A percentile compares a stretch with the other conserved stretches of the same genome.
Evolutionary conservation across 2,113 vertebrate genomes (phyloP).

Genomic region (Bombycilla garrulus): DNA sequence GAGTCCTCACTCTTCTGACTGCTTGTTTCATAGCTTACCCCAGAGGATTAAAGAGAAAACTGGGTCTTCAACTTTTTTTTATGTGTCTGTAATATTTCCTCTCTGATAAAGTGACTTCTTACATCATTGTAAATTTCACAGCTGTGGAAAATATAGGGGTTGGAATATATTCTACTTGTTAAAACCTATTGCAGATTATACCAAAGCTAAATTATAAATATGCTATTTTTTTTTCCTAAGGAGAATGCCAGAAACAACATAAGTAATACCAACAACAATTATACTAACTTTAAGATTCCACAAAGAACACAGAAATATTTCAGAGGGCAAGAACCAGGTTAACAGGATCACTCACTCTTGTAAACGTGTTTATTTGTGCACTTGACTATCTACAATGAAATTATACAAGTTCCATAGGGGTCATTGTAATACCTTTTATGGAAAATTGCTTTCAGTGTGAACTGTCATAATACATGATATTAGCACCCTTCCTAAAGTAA

Average conservation of each 20-base stretch:
- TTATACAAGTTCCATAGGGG: slow-evolving; percentile 68
- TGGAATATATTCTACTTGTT: slow-evolving; percentile 71
- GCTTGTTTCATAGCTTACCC: slow-evolving; percentile 82
- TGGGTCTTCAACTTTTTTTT: slow-evolving; percentile 78
- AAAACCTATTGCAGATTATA: slow-evolving; percentile 67
- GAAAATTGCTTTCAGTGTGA: slow-evolving; percentile 73
- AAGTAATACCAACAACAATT: slow-evolving; percentile 53
- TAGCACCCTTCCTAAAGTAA: slow-evolving; percentile 72
- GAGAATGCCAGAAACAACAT: slow-evolving; percentile 54
- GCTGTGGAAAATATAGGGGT: slow-evolving; percentile 67
- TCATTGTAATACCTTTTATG: slow-evolving; percentile 76
- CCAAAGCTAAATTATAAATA: slow-evolving; percentile 72
- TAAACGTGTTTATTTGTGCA: slow-evolving; percentile 76
- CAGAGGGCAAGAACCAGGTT: slow-evolving; percentile 62
- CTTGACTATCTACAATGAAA: slow-evolving; percentile 73
- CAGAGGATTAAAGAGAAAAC: slow-evolving; percentile 82
- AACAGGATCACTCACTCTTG: slow-evolving; percentile 70
- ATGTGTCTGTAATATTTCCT: slow-evolving; percentile 80
- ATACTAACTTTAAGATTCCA: slow-evolving; percentile 67
- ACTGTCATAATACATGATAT: slow-evolving; percentile 71
- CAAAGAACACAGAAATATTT: slow-evolving; percentile 43
- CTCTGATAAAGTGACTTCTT: slow-evolving; percentile 67
- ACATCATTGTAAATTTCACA: slow-evolving; percentile 64
- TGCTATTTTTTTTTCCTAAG: slow-evolving; percentile 54
- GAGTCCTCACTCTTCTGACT: slow-evolving; percentile 79